A percentile compares a stretch with the other conserved stretches of the same genome.
phyloP scores from a whole-genome alignment of 2,888 invertebrate species.

The Dascillus cervinus region DNA sequence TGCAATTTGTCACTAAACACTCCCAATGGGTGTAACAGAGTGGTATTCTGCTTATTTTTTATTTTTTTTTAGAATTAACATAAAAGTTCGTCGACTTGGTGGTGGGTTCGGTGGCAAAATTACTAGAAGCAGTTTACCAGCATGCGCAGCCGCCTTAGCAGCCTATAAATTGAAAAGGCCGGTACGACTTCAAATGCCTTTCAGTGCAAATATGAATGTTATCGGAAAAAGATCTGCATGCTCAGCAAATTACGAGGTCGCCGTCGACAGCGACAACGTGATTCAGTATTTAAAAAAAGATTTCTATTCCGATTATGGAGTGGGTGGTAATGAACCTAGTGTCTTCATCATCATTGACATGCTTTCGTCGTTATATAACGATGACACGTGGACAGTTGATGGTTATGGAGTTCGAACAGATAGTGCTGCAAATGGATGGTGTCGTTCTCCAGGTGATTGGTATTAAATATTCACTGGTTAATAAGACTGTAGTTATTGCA shows the following conservation, averaged over 20 bases:
- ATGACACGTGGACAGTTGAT: slow-evolving; percentile 42
- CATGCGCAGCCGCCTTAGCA: slow-evolving; percentile 61
- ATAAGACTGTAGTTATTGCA: background rate
- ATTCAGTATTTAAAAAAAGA: slow-evolving; percentile 55
- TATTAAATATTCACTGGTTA: background rate
- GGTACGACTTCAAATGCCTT: slow-evolving; percentile 58
- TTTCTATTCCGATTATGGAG: slow-evolving; percentile 47
- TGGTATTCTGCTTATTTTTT: no score
- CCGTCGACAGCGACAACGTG: slow-evolving; percentile 51
- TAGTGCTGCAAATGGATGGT: slow-evolving; percentile 54
- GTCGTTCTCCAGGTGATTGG: slow-evolving; percentile 58
- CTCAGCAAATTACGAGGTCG: slow-evolving; percentile 56
- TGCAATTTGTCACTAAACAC: no score
- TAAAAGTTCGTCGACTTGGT: slow-evolving; percentile 65
- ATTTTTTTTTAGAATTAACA: slow-evolving; percentile 50
- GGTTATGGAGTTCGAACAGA: slow-evolving; percentile 52
- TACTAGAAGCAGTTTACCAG: slow-evolving; percentile 49
- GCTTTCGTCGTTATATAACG: slow-evolving; percentile 55
- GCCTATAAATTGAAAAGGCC: slow-evolving; percentile 54
- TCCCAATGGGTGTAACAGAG: no score
- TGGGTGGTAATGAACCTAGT: slow-evolving; percentile 43
- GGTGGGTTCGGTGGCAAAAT: slow-evolving; percentile 79
- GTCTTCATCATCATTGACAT: slow-evolving; percentile 24
- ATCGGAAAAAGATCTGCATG: slow-evolving; percentile 57
- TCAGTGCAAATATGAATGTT: slow-evolving; percentile 62